These are phyloP conservation scores for Morpho deidamia DNA, from an alignment of 2,888 invertebrate species.

Conservation along the genomic window DNA sequence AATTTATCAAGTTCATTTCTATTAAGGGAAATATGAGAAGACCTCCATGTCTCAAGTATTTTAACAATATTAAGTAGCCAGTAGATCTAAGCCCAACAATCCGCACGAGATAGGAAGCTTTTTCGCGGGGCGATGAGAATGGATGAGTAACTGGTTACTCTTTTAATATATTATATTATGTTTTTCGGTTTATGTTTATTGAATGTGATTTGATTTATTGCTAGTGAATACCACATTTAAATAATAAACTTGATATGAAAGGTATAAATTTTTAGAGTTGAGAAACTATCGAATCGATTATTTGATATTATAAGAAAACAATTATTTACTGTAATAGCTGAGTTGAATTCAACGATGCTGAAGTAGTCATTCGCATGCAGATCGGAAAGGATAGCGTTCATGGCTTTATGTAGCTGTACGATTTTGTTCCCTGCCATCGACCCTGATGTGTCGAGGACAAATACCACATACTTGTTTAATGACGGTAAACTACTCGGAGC, in stretches of 20 bases:
- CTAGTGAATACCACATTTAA: neutral
- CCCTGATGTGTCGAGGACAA: conserved; percentile 87
- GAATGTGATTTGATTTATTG: neutral
- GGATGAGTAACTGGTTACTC: neutral
- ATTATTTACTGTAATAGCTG: conserved; percentile 38
- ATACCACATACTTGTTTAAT: conserved; percentile 82
- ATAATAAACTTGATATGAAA: neutral
- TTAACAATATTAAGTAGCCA: no score
- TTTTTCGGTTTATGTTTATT: neutral
- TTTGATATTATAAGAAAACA: neutral
- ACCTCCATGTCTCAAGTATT: no score
- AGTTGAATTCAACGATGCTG: conserved; percentile 82
- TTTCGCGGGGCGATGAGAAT: no score
- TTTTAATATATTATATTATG: neutral
- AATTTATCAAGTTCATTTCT: no score
- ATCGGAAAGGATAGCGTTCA: conserved; percentile 82
- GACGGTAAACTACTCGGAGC: conserved; percentile 79
- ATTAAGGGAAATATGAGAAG: no score
- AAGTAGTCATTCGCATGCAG: conserved; percentile 81
- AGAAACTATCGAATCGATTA: neutral
- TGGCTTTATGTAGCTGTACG: conserved; percentile 82
- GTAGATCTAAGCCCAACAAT: no score
- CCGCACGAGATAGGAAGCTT: no score
- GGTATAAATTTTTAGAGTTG: no score
- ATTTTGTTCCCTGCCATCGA: conserved; percentile 85